Conservation (phyloP, 2,888 invertebrate genomes). For the Ichneumoninae sp. region DNA sequence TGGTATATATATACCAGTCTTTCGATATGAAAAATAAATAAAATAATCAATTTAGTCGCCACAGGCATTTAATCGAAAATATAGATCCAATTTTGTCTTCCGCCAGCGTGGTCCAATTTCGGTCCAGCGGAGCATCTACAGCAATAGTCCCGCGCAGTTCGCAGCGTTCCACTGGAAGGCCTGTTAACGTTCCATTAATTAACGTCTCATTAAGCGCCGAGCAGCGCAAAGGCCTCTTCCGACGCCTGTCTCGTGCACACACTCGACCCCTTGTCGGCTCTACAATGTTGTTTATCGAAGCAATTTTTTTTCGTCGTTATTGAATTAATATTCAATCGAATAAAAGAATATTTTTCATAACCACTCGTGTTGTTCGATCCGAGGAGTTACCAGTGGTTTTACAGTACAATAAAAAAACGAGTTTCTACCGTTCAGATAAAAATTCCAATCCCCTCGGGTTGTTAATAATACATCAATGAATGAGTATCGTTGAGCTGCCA, state of each 20-base stretch:
- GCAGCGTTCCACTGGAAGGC: constrained; percentile 67
- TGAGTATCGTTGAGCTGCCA: constrained; percentile 6
- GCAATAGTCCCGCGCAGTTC: constrained; percentile 29
- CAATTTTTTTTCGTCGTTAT: neutral
- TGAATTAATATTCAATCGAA: constrained; percentile 24
- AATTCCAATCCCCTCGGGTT: neutral
- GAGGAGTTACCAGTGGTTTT: neutral
- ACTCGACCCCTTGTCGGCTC: neutral
- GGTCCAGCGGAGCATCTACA: constrained; percentile 43
- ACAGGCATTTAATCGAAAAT: neutral
- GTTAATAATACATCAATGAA: neutral
- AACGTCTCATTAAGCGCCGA: constrained; percentile 66
- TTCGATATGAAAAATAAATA: neutral
- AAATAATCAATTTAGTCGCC: neutral
- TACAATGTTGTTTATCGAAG: neutral
- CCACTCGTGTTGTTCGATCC: neutral
- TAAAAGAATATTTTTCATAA: neutral
- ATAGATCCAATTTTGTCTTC: neutral
- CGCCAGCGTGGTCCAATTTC: constrained; percentile 35
- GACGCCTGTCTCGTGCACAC: constrained; percentile 11
- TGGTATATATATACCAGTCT: neutral
- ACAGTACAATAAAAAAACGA: neutral
- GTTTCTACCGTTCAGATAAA: neutral
- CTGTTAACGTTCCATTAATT: constrained; percentile 73
- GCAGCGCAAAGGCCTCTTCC: constrained; percentile 50